A percentile compares a stretch with the other conserved stretches of the same genome.
These are phyloP conservation scores for Andrena bicolor DNA, from an alignment of 2,888 invertebrate genomes.

Conservation along the genomic window DNA sequence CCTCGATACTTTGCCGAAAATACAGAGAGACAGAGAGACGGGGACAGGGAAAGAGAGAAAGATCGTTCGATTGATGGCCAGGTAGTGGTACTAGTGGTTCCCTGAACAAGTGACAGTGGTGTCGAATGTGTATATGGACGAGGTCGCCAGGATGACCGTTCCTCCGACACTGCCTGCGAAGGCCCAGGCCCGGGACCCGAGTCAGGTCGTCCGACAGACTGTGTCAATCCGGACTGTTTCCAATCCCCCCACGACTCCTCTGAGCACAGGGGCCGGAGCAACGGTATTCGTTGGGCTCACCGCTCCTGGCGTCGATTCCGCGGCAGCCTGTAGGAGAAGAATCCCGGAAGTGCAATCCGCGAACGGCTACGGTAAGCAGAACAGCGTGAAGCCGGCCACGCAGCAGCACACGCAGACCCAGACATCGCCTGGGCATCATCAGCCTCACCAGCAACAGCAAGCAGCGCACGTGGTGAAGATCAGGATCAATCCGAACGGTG, in stretches of 20 bases:
- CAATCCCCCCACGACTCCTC: slow-evolving; percentile 75
- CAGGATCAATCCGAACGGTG: slow-evolving; percentile 88
- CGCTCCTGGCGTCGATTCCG: slow-evolving; percentile 76
- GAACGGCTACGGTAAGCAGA: slow-evolving; percentile 75
- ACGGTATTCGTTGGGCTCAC: slow-evolving; percentile 85
- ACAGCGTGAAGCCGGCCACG: slow-evolving; percentile 57
- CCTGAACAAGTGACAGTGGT: slow-evolving; percentile 54
- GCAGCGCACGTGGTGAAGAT: slow-evolving; percentile 89
- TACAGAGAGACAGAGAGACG: not conserved
- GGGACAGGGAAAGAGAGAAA: not conserved
- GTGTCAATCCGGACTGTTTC: slow-evolving; percentile 80
- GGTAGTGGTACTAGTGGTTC: slow-evolving; percentile 47
- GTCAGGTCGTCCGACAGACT: slow-evolving; percentile 76
- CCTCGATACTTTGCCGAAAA: not conserved
- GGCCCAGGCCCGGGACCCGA: slow-evolving; percentile 70
- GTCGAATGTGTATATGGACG: slow-evolving; percentile 77
- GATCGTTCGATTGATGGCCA: slow-evolving; percentile 37
- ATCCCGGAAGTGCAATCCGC: slow-evolving; percentile 79
- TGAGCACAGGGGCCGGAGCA: slow-evolving; percentile 81
- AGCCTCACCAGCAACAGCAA: slow-evolving; percentile 66
- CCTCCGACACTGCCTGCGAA: slow-evolving; percentile 77
- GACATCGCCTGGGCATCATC: slow-evolving; percentile 58
- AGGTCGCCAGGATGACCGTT: slow-evolving; percentile 79
- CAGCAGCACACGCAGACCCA: slow-evolving; percentile 36
- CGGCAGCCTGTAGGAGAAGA: slow-evolving; percentile 81